Percentiles rank a stretch among this genome's conserved stretches.
phyloP scores from a whole-genome alignment of 2,888 invertebrate genomes.

The Argyresthia goedartella region DNA sequence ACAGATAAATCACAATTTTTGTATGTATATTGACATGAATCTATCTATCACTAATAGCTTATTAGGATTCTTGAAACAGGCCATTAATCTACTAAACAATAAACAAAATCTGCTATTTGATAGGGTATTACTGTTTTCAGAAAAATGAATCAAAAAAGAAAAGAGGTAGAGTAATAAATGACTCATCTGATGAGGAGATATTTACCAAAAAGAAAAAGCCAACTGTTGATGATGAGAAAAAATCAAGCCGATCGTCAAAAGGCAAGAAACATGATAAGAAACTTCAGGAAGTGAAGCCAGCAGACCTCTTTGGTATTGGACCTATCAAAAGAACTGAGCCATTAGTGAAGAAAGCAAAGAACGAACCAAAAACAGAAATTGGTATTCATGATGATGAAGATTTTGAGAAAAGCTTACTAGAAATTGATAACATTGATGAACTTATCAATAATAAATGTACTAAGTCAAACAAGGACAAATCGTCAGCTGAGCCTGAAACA shows the following conservation, averaged over 20 bases:
- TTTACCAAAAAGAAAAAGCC: slow-evolving; percentile 28
- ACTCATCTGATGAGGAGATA: slow-evolving; percentile 51
- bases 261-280: slow-evolving; percentile 23
- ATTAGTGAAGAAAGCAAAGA: slow-evolving; percentile 51
- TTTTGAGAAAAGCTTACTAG: slow-evolving; percentile 77
- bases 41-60: too few species aligned
- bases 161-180: slow-evolving; percentile 26
- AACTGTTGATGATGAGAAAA: slow-evolving; percentile 14
- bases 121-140: slow-evolving; percentile 16
- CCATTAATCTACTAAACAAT: too few species aligned
- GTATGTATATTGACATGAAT: too few species aligned
- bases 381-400: slow-evolving; percentile 77
- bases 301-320: slow-evolving; percentile 73
- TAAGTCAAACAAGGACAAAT: neutral
- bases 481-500: neutral
- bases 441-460: neutral
- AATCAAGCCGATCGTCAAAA: slow-evolving; percentile 24
- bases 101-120: too few species aligned
- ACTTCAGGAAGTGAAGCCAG: slow-evolving; percentile 46
- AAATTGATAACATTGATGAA: slow-evolving; percentile 67
- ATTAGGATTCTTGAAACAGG: too few species aligned
- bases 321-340: slow-evolving; percentile 72
- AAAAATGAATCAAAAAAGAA: slow-evolving; percentile 37
- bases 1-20: too few species aligned
- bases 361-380: slow-evolving; percentile 39